Evolutionary conservation across 1,140 invertebrate species (phyloP).

Genomic region (Berghia stephanieae): DNA sequence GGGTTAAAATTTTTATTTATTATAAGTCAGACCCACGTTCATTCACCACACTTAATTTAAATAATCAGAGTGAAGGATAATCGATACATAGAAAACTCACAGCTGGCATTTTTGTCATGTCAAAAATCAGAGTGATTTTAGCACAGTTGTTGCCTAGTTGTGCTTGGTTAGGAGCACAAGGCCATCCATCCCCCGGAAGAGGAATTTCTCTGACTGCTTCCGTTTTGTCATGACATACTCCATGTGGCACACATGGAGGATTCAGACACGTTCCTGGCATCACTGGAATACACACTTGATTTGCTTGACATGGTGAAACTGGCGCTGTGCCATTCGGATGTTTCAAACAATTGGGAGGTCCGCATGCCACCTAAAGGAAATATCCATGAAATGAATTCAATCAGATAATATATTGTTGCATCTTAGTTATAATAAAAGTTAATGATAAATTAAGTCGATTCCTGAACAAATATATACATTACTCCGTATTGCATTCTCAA

Average conservation of each 20-base stretch:
- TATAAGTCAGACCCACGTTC: too few relatives aligned
- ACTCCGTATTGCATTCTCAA: too few relatives aligned
- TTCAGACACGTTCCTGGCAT: slow-evolving; percentile 75
- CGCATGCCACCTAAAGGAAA: slow-evolving; percentile 62
- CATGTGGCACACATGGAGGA: slow-evolving; percentile 79
- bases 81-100: slow-evolving; percentile 49
- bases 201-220: slow-evolving; percentile 79
- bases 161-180: slow-evolving; percentile 83
- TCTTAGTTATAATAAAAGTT: slow-evolving; percentile 5
- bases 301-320: slow-evolving; percentile 43
- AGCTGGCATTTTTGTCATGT: slow-evolving; percentile 70
- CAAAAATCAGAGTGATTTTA: slow-evolving; percentile 77
- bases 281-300: slow-evolving; percentile 59
- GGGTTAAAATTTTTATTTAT: too few relatives aligned
- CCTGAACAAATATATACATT: too few relatives aligned
- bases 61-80: too few relatives aligned
- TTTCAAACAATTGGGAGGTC: slow-evolving; percentile 58
- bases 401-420: not conserved
- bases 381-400: not conserved
- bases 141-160: slow-evolving; percentile 78
- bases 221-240: slow-evolving; percentile 79
- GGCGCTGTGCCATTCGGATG: slow-evolving; percentile 55
- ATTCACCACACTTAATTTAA: too few relatives aligned
- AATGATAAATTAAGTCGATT: not conserved
- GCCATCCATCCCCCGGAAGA: slow-evolving; percentile 76